Base-by-base conservation (phyloP, 2,797 vertebrate species). In the Synaphobranchus kaupii region DNA sequence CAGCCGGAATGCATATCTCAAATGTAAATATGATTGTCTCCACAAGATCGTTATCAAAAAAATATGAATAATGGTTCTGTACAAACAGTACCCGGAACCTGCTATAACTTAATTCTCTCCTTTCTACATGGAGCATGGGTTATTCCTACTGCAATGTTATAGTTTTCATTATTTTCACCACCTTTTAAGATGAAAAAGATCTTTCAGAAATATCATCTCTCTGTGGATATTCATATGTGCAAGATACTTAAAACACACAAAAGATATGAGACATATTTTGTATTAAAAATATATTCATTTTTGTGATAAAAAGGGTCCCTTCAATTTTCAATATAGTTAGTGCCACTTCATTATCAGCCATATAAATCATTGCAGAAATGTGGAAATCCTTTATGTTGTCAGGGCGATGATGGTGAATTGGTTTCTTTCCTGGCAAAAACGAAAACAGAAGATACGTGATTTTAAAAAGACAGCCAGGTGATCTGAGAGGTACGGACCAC, bases 11-110 rank as follows among this genome's bases (percentile, higher is more conserved):
- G 10, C 44, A 81, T n/a, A 81, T 50, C 44, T 50, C 47, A 81
- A 48, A 81, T 81, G 44, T 81, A 81, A n/a, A 81, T 48, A 50
- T 44, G 34, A 76, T 81, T 50, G 78, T 50, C 52, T 52, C 15
- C 54, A 56, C n/a, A 83, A 83, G 81, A 83, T 54, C 52, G 50
- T 54, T 83, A 15, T 83, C 81, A 52, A 31, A 20, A 56, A 28
- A 56, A 54, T 83, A 56, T 15, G 15, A 83, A 83, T 31, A 56
- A 83, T 31, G 48, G 52, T 56, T 56, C 52, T 54, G 25, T 54
- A 2, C 80, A 9, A 28, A 54, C 48, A 78, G 39, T 34, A 15
- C 13, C 13, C 34, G 28, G 68, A 15, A 73, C 13, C 34, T 20
- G 4, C 5, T 9, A 54, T 50, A 34, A 31, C 22, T 28, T n/a